Conservation (phyloP, 2,113 vertebrate genomes). For the Felis catus region F.catus_Fca126_mat1.0 CM031421.1:30394001-30394500, state of each 20-base stretch:
- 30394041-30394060: rapidly evolving
- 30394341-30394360: too few relatives aligned
- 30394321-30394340: too few relatives aligned
- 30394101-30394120: background rate
- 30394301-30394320: background rate
- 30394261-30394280: background rate
- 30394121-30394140: background rate
- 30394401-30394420: too few relatives aligned
- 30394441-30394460: too few relatives aligned
- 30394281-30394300: background rate
- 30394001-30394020: background rate
- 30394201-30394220: background rate
- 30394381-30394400: too few relatives aligned
- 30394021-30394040: background rate
- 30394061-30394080: background rate
- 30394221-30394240: background rate
- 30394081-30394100: background rate
- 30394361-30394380: too few relatives aligned
- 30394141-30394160: background rate
- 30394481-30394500: too few relatives aligned
- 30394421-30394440: too few relatives aligned
- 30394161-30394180: background rate
- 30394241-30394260: background rate
- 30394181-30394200: background rate
- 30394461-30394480: too few relatives aligned